Base-by-base conservation (phyloP, 2,113 vertebrate species). In the Oriolus oriolus region DNA sequence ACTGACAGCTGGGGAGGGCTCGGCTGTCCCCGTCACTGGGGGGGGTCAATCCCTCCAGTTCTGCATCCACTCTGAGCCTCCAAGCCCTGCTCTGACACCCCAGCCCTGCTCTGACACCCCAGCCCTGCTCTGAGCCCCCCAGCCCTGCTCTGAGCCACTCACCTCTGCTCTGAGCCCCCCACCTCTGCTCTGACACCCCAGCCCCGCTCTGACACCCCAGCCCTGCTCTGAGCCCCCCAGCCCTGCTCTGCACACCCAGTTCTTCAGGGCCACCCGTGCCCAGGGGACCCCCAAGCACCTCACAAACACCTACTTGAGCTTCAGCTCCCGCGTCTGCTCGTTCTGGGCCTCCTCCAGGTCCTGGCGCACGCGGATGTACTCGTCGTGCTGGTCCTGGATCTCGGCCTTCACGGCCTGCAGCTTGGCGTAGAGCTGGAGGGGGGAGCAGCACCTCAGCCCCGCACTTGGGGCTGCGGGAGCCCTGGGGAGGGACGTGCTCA, bases 331-430 rank as follows among this genome's bases (percentile, higher is more conserved):
- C 1, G 99, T 99, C 97, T 99, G 98, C 94, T 99, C 99, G 11
- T 98, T 99, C 98, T 99, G 99, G 0, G 99, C 99, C 97, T 99
- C 98, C 94, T 99, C 99, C 53, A 99, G 98, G 97, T 99, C 99
- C 97, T 99, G 99, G 80, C 99, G 98, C 95, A 98, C 99, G 0
- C 98, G 98, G 89, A 99, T 97, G 77, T 99, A 99, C 93, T 99
- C 99, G 0, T 99, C 98, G 1, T 99, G 98, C 90, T 99, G 98
- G 95, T 99, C 99, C 93, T 98, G 98, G 84, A 99, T 99, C 98
- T 99, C 99, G 0, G 98, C 98, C 98, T 98, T 99, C 95, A 99
- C 98, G 1, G 99, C 92, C 98, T 99, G 99, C 28, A 99, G 98
- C 97, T 99, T 99, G 95, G 98, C 97, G 4, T 98, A 99, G 64